phyloP scores from a whole-genome alignment of 2,797 vertebrate species.

The Crenichthys baileyi region DNA sequence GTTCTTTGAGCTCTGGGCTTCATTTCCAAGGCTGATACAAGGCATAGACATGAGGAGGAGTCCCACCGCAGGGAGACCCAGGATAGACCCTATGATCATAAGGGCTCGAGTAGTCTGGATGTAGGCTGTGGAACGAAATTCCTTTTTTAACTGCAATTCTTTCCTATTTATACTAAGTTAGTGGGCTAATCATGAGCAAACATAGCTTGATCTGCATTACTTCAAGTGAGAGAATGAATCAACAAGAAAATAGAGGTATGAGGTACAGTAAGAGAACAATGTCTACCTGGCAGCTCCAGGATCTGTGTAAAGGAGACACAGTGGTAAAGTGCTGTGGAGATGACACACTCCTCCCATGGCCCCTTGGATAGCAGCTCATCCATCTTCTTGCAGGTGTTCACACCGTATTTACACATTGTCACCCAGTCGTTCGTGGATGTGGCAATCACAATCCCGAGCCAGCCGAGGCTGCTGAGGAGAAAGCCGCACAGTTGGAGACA shows the following conservation, averaged over 20 bases:
- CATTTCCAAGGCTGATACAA: constrained; percentile 90
- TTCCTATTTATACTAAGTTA: neutral
- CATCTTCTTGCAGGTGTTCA: constrained; percentile 93
- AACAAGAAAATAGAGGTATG: neutral
- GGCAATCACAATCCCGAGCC: constrained; percentile 92
- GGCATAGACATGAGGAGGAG: constrained; percentile 91
- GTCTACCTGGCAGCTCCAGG: constrained; percentile 91
- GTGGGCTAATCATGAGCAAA: neutral
- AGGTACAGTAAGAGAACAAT: neutral
- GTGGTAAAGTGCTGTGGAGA: constrained; percentile 91
- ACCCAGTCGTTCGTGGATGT: constrained; percentile 97
- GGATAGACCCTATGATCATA: constrained; percentile 91
- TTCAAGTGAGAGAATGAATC: neutral
- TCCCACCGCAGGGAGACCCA: constrained; percentile 89
- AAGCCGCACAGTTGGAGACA: constrained; percentile 92
- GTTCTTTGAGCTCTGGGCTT: constrained; percentile 90
- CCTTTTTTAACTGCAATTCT: neutral
- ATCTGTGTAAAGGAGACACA: constrained; percentile 92
- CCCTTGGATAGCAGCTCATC: constrained; percentile 91
- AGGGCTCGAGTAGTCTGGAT: constrained; percentile 93
- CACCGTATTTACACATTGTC: constrained; percentile 89
- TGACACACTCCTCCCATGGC: constrained; percentile 94
- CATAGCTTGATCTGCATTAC: neutral
- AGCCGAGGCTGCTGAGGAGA: constrained; percentile 88
- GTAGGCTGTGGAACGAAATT: constrained; percentile 80